These are phyloP conservation scores for Meiosimyza decipiens DNA, from an alignment of 2,888 invertebrate genomes.

Conservation along the genomic window DNA sequence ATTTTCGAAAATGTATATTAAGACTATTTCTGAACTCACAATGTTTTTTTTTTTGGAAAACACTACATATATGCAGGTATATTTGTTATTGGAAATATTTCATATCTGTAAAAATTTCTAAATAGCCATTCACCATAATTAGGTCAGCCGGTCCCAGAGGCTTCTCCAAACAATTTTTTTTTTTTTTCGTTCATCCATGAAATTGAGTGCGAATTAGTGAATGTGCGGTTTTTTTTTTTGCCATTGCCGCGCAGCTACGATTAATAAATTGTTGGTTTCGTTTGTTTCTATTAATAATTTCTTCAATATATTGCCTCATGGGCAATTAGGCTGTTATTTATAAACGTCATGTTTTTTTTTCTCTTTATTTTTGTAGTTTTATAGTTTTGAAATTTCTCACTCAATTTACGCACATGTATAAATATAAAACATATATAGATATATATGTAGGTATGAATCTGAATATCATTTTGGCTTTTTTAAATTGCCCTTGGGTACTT, in stretches of 20 bases:
- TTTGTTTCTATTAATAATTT: slow-evolving; percentile 12
- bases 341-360: slow-evolving; percentile 1
- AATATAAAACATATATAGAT: too few species aligned
- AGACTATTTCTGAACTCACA: background rate
- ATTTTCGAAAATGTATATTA: too few species aligned
- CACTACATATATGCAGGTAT: too few species aligned
- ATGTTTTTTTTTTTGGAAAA: background rate
- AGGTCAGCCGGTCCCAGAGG: slow-evolving; percentile 13
- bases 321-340: slow-evolving; percentile 17
- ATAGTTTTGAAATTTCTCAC: slow-evolving; percentile 20
- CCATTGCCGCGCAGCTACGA: too few species aligned
- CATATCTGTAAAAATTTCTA: background rate
- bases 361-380: slow-evolving; percentile 1
- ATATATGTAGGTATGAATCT: background rate
- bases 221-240: slow-evolving; percentile 15
- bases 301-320: slow-evolving; percentile 6
- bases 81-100: background rate
- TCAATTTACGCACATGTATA: slow-evolving; percentile 18
- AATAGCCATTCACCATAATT: slow-evolving; percentile 15
- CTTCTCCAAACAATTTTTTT: background rate
- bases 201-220: slow-evolving; percentile 28
- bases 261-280: background rate
- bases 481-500: too few species aligned
- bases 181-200: slow-evolving; percentile 5
- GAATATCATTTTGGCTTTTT: too few species aligned